Evolutionary conservation across 1,140 invertebrate species (phyloP), one percentile per base, ranked within the genome.

Genomic region (Euglossa dilemma): DNA sequence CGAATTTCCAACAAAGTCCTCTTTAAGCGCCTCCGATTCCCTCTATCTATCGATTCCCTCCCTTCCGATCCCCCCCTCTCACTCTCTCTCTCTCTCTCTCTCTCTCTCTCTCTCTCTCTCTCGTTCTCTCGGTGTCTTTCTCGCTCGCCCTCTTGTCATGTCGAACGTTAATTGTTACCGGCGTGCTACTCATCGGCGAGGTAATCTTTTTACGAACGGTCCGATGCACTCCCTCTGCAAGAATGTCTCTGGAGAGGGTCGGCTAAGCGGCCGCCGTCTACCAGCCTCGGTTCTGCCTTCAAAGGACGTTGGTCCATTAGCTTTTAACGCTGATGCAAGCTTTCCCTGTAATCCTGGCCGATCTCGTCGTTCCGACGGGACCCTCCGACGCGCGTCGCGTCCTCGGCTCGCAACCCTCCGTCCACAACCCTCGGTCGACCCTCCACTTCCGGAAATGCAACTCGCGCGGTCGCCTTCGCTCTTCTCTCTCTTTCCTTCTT

Each of bases 251-350:
- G 25, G 82, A 73, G 82, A 73, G 69, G 50, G 12, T 56, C 36
- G 75, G 2, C 56, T 74, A 81, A 81, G 71, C 61, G 69, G 47
- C 57, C 47, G 59, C 50, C 56, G 75, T 71, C 75, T 50, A 57
- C 18, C 57, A 64, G 45, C 81, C 56, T 52, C 36, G 66, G 52
- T 25, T 59, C 47, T 64, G 47, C 78, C 78, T 85, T 85, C 79
- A 76, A 85, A 85, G 83, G 66, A 67, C 57, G 43, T 25, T 56
- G 72, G 64, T 81, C 79, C 83, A 85, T 85, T 85, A 85, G 83
- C 79, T 81, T 85, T 85, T 85, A 85, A 59, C 83, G 83, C 79
- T 76, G 78, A 80, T 69, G 83, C 79, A 56, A 75, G 63, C 83
- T 75, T 56, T 23, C 57, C 47, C 83, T 66, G 63, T 75, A 81